Conservation (phyloP, 2,113 vertebrate species). For the Phodopus roborovskii region DNA sequence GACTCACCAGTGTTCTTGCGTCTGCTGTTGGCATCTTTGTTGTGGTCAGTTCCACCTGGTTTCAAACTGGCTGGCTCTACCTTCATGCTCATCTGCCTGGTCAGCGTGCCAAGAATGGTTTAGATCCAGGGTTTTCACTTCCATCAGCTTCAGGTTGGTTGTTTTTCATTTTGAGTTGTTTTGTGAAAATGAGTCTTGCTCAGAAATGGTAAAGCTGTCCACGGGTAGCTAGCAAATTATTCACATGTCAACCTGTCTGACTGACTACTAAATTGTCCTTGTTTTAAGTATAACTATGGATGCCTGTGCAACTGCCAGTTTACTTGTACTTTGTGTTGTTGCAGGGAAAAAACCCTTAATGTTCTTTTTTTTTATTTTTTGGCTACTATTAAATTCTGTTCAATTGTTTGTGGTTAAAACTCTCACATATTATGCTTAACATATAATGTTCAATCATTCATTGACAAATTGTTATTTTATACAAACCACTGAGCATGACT, state of each 20-base stretch:
- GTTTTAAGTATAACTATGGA: conserved; percentile 20
- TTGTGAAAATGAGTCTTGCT: conserved; percentile 26
- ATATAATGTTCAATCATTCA: neutral
- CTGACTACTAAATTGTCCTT: neutral
- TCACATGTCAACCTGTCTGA: neutral
- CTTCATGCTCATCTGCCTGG: neutral
- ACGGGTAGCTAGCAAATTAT: conserved; percentile 1
- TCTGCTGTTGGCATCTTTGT: neutral
- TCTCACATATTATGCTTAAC: neutral
- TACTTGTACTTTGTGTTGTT: neutral
- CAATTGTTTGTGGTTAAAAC: neutral
- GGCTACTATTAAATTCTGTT: conserved; percentile 13
- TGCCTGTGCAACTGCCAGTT: neutral
- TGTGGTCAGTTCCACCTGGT: neutral
- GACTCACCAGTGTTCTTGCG: neutral
- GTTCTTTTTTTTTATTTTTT: neutral
- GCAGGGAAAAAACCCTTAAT: neutral
- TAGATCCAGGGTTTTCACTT: neutral
- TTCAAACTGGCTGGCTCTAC: neutral
- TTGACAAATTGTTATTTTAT: neutral
- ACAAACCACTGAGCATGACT: neutral
- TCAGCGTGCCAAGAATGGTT: neutral
- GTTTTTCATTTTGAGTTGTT: conserved; percentile 1
- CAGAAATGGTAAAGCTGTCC: neutral
- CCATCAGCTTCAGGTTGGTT: neutral